Evolutionary conservation across 2,113 vertebrate genomes (phyloP), one percentile per base, ranked within the genome.

Genomic region (Rhipidura dahli): DNA sequence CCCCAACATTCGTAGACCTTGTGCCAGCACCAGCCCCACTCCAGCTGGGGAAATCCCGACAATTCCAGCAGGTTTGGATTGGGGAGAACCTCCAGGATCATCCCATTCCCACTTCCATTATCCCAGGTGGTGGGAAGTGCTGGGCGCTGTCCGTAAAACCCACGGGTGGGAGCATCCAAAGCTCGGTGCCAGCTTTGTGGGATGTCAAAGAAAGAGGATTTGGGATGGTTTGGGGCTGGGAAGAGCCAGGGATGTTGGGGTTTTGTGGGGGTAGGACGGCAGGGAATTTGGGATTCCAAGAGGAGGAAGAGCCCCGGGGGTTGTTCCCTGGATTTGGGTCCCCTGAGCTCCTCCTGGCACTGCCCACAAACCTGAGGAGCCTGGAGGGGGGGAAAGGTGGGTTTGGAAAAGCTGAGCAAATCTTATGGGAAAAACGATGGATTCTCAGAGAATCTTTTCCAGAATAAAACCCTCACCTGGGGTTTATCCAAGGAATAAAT

Each of bases 1-100:
- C 3, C 1, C 8, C 7, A 10, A 2, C 6, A 42, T 54, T 31
- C 13, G 1, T 9, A 28, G 7, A 2, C 10, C 2, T 84, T 0
- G 0, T 24, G 64, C 49, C 70, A 63, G 81, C 22, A 72, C 9
- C 66, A 49, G 24, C 17, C 37, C 37, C 15, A 2, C 19, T 27
- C 12, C 56, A 76, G 7, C 12, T 1, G 0, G 27, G 40, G 9
- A 70, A 70, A 33, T 33, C 28, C 31, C 5, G 7, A 3, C 28
- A 39, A 57, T 81, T 33, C 42, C 53, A 16, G 21, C 24, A 17
- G n/a, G 10, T 27, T 68, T 33, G 63, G 51, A 22, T 39, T 16
- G 51, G 51, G 3, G 37, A 15, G 7, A 31, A 57, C 39, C n/a
- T 26, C 8, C 4, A 28, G 54, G n/a, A 39, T 8, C 27, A 22